Base-by-base conservation (phyloP, 2,888 invertebrate species). In the Branchellion lobata region DNA sequence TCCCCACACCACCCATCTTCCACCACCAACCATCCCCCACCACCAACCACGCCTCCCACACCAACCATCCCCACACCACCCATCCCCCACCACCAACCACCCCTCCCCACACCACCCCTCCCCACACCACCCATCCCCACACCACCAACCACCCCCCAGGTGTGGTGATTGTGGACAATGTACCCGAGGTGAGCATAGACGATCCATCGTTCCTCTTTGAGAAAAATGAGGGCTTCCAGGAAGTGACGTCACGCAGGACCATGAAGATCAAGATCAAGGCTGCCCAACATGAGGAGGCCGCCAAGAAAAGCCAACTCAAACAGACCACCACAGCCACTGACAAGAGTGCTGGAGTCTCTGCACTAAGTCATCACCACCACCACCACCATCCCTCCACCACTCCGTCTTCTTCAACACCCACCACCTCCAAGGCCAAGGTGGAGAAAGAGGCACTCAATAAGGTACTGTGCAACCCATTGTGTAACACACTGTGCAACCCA, bases 211-310 rank as follows among this genome's bases (percentile, higher is more conserved):
- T 87, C 83, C 83, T 87, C 79, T 87, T 86, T 84, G 88, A 87
- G 82, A 85, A 83, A 81, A 86, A 87, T 80, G 89, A 89, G 84
- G 93, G 93, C 74, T 93, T 94, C 87, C 93, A 93, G 87, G 94
- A 94, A 87, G 94, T 94, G 8, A 91, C 93, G 80, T 93, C 92
- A 79, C 93, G 93, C 87, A 93, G 93, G 86, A 83, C 86, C 3
- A 80, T 84, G 79, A 86, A 86, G 82, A 84, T 82, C 61, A 86
- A 86, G 80, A 86, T 87, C 82, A 87, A 87, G 82, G 86, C 85
- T 33, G 85, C 85, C 80, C 84, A 84, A 79, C 87, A 87, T 78
- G 86, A 86, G 89, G 87, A 84, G 29, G 84, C 83, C 85, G 88
- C 86, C 84, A 85, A 85, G 78, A 84, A 84, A 86, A 57, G 61